These are phyloP conservation scores for Simalia tracyae DNA, from an alignment of 2,797 vertebrate genomes.

Conservation along the genomic window DNA sequence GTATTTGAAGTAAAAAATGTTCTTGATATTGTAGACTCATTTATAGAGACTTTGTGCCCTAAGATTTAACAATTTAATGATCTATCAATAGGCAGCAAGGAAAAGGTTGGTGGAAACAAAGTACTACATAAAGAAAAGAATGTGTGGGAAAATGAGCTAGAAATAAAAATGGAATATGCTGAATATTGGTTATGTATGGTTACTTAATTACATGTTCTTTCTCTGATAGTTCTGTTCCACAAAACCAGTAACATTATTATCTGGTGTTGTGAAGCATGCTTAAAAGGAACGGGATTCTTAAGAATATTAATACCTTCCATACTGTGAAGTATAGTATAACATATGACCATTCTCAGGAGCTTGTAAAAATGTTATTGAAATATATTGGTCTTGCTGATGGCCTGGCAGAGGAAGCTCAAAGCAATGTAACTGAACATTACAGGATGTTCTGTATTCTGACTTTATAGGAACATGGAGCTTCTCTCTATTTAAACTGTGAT, in stretches of 20 bases:
- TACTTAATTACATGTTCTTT: slow-evolving; percentile 50
- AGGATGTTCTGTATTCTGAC: slow-evolving; percentile 31
- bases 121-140: slow-evolving; percentile 10
- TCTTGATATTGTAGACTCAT: background rate
- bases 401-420: slow-evolving; percentile 38
- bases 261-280: slow-evolving; percentile 55
- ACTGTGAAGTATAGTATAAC: slow-evolving; percentile 44
- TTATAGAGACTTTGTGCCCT: background rate
- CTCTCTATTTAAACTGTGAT: background rate
- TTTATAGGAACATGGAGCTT: background rate
- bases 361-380: slow-evolving; percentile 45
- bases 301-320: slow-evolving; percentile 59
- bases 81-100: slow-evolving; percentile 23
- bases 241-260: slow-evolving; percentile 54
- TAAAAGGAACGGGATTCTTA: slow-evolving; percentile 46
- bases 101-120: slow-evolving; percentile 1
- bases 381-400: slow-evolving; percentile 33
- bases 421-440: slow-evolving; percentile 33
- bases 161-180: slow-evolving; percentile 45
- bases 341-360: slow-evolving; percentile 25
- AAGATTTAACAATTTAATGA: slow-evolving; percentile 32
- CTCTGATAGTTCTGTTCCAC: slow-evolving; percentile 46
- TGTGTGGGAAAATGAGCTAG: slow-evolving; percentile 28
- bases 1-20: background rate
- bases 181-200: slow-evolving; percentile 21